phyloP scores from a whole-genome alignment of 2,888 invertebrate species.

The Coenonympha glycerion region DNA sequence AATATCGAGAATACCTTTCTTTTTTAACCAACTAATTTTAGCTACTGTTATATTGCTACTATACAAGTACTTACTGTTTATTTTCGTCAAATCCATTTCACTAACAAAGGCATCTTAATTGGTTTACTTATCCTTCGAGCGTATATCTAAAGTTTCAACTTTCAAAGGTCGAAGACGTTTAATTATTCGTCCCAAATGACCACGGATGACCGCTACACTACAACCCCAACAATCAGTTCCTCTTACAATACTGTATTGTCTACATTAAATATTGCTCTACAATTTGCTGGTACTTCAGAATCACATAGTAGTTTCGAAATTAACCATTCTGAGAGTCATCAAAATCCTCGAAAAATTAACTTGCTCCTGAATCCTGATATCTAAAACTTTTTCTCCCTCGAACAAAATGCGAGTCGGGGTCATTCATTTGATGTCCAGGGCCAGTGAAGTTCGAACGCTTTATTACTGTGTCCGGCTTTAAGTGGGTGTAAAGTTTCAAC shows the following conservation, averaged over 20 bases:
- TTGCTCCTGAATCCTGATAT: conserved; percentile 40
- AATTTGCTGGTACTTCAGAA: no score
- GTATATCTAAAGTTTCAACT: conserved; percentile 46
- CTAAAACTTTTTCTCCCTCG: conserved; percentile 61
- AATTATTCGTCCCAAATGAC: conserved; percentile 60
- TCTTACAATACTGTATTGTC: no score
- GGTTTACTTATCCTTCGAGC: not conserved
- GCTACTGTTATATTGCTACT: no score
- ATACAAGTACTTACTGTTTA: not conserved
- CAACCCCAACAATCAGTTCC: conserved; percentile 36
- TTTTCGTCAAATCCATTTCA: not conserved
- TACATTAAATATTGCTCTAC: no score
- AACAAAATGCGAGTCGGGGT: conserved; percentile 67
- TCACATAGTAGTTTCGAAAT: no score
- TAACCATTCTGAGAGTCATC: no score
- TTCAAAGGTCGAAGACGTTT: conserved; percentile 61
- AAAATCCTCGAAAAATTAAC: no score
- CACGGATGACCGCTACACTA: conserved; percentile 52
- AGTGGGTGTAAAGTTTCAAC: conserved; percentile 77
- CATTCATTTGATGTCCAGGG: conserved; percentile 71
- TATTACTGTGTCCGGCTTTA: conserved; percentile 76
- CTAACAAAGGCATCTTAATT: not conserved
- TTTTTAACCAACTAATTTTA: no score
- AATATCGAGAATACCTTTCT: no score
- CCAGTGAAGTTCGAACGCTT: conserved; percentile 73